Conservation (phyloP, 2,113 vertebrate genomes). For the Anser cygnoides region DNA sequence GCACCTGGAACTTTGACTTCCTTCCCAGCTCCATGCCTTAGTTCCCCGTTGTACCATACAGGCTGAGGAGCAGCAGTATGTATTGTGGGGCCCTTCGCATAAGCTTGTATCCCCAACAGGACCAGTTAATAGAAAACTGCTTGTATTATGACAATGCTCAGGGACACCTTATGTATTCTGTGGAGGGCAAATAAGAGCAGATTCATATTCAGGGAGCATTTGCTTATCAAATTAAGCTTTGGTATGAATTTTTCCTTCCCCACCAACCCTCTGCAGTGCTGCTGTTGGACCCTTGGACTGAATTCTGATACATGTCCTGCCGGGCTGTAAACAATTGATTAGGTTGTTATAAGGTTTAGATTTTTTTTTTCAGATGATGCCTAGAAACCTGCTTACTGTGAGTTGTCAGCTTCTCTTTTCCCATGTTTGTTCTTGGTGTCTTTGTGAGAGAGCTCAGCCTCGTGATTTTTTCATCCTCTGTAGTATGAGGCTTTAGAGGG, state of each 20-base stretch:
- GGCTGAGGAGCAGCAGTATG: neutral
- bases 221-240: neutral
- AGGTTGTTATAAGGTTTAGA: neutral
- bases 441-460: neutral
- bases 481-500: neutral
- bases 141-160: neutral
- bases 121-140: neutral
- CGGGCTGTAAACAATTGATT: neutral
- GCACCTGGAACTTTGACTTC: neutral
- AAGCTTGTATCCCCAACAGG: neutral
- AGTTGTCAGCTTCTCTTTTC: neutral
- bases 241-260: neutral
- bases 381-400: neutral
- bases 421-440: neutral
- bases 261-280: neutral
- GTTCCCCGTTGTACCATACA: neutral
- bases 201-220: neutral
- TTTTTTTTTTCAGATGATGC: neutral
- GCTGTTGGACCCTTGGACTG: neutral
- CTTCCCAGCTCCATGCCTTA: neutral
- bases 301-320: neutral
- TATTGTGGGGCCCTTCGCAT: neutral
- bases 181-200: neutral
- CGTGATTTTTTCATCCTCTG: fast-evolving
- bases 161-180: neutral